Evolutionary conservation across 2,797 vertebrate genomes (phyloP).

Genomic region (Notoglanidium macrostoma): DNA sequence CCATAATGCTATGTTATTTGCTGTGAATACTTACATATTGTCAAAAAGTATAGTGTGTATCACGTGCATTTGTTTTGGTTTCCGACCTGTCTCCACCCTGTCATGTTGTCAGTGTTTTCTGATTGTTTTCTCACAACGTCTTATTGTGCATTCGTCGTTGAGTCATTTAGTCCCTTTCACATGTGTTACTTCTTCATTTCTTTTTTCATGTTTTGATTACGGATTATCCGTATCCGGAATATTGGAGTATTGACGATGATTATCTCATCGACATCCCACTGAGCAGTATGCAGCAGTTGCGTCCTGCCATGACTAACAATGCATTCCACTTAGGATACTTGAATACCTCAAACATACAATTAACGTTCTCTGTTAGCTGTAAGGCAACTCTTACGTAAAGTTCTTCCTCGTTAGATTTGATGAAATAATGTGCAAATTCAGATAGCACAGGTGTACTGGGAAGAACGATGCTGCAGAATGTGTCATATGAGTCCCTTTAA

Average conservation of each 20-base stretch:
- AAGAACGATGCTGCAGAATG: not conserved
- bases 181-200: not conserved
- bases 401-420: not conserved
- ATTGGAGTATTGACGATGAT: not conserved
- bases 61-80: not conserved
- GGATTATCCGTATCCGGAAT: not conserved
- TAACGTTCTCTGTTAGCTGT: not conserved
- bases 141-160: not conserved
- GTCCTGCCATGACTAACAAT: no score
- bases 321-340: not conserved
- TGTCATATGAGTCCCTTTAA: not conserved
- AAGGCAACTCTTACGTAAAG: not conserved
- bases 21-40: not conserved
- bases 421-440: not conserved
- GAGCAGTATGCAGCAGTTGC: no score
- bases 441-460: not conserved
- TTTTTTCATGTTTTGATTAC: not conserved
- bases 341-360: not conserved
- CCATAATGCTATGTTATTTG: not conserved
- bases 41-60: not conserved
- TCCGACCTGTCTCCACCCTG: not conserved
- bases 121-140: no score
- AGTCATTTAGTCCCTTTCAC: not conserved
- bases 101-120: not conserved
- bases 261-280: not conserved